A percentile compares a stretch with the other conserved stretches of the same genome.
phyloP scores from a whole-genome alignment of 2,888 invertebrate species.

The Euproctis similis region DNA sequence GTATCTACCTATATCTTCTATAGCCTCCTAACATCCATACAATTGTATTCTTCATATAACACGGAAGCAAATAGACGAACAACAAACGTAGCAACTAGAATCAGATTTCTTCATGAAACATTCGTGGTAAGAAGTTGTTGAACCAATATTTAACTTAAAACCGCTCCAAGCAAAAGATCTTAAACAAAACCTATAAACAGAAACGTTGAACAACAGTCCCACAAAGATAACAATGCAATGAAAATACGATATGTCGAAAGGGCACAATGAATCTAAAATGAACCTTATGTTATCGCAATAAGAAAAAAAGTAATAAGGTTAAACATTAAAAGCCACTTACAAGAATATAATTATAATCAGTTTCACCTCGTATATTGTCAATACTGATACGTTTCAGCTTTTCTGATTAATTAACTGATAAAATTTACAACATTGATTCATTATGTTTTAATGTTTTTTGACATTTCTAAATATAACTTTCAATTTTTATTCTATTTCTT shows the following conservation, averaged over 20 bases:
- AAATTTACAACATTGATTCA: conserved; percentile 40
- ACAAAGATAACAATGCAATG: conserved; percentile 30
- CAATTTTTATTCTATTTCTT: too few relatives aligned
- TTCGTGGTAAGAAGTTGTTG: conserved; percentile 12
- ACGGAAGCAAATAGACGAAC: conserved; percentile 20
- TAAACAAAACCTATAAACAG: conserved; percentile 43
- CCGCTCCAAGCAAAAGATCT: conserved; percentile 33
- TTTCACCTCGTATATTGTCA: conserved; percentile 40
- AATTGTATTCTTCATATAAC: too few relatives aligned
- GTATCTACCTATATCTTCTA: too few relatives aligned
- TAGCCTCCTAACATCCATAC: too few relatives aligned
- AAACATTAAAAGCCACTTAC: conserved; percentile 11
- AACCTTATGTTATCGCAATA: conserved; percentile 8
- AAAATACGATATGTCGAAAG: conserved; percentile 42
- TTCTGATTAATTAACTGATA: conserved; percentile 60
- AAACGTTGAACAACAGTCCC: conserved; percentile 33
- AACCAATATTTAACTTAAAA: conserved; percentile 23
- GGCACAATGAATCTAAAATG: conserved; percentile 10
- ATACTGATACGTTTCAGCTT: conserved; percentile 38
- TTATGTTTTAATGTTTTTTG: conserved; percentile 33
- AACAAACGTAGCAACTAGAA: conserved; percentile 11
- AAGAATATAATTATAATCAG: conserved; percentile 42
- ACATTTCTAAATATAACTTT: too few relatives aligned
- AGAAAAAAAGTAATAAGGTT: too few relatives aligned
- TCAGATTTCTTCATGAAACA: conserved; percentile 20